Evolutionary conservation across 1,140 invertebrate genomes (phyloP), one percentile per base, ranked within the genome.

Genomic region (Leptopilina clavipes): DNA sequence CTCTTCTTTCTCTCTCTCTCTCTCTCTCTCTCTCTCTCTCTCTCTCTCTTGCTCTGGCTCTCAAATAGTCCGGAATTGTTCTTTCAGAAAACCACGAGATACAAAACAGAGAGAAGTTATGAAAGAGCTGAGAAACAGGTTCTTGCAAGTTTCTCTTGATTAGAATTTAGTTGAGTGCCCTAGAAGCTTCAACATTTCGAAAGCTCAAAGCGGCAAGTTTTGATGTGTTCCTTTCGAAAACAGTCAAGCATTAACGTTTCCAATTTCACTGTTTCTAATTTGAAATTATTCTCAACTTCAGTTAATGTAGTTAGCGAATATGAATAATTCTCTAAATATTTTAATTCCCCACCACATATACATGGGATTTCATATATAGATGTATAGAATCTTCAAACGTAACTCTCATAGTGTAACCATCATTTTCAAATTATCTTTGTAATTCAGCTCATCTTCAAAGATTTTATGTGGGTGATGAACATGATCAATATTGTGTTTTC

Each of bases 131-230:
- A n/a, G 17, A 17, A 52, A 17, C n/a, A 52, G 14, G n/a, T 52
- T n/a, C 48, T 52, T 52, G 48, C 14, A 52, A 52, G 48, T 52
- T 52, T 52, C 48, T 52, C 48, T 52, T 52, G 48, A 52, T 65
- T 65, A 12, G 14, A 65, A 31, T 37, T 31, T 65, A 12, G 25
- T 31, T 31, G 22, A 65, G 25, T 65, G 22, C 56, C 22, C 25
- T 31, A 31, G 11, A 65, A n/a, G 56, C 12, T 65, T 12, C 22
- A 65, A n/a, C 56, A 12, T 31, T 12, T 14, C 56, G 56, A 65
- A 65, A 65, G 56, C 56, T 65, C 19, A 65, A 65, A 25, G 12
- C 12, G 17, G 19, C 8, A 59, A 59, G 19, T 59, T 59, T 59
- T 59, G 17, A 59, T 25, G 18, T 22, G 54, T 59, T 59, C 54